Conservation (phyloP, 2,888 invertebrate genomes). For the Anorthoa munda region DNA sequence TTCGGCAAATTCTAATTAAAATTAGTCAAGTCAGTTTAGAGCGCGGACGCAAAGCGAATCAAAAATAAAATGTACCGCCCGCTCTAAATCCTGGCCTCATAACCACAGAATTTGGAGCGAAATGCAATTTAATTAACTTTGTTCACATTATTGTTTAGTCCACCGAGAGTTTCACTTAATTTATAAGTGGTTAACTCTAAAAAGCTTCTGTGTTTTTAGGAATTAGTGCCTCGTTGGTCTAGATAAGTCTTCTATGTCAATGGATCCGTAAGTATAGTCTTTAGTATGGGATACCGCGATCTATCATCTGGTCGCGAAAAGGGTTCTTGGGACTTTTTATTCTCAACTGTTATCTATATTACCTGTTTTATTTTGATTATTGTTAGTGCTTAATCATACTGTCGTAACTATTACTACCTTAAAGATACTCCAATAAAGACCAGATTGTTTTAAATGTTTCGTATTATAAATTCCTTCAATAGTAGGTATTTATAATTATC, state of each 20-base stretch:
- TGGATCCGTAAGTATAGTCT: neutral
- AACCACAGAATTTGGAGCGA: slow-evolving; percentile 40
- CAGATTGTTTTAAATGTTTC: no score
- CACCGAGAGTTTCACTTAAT: slow-evolving; percentile 7
- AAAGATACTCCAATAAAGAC: no score
- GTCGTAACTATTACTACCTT: no score
- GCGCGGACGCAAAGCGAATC: slow-evolving; percentile 45
- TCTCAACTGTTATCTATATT: neutral
- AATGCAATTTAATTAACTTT: slow-evolving; percentile 54
- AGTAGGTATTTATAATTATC: neutral
- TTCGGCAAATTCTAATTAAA: slow-evolving; percentile 59
- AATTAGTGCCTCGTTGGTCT: neutral
- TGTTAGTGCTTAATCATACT: no score
- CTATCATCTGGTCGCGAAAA: neutral
- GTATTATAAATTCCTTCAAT: no score
- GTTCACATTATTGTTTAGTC: slow-evolving; percentile 31
- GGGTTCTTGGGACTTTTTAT: neutral
- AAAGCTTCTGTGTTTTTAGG: neutral
- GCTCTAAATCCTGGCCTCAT: slow-evolving; percentile 33
- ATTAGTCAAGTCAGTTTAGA: slow-evolving; percentile 50
- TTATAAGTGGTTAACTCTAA: neutral
- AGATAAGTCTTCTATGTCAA: no score
- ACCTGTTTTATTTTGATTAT: no score
- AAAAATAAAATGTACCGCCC: slow-evolving; percentile 41
- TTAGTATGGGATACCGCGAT: neutral